phyloP scores from a whole-genome alignment of 2,888 invertebrate species.

The Dicycla oo region DNA sequence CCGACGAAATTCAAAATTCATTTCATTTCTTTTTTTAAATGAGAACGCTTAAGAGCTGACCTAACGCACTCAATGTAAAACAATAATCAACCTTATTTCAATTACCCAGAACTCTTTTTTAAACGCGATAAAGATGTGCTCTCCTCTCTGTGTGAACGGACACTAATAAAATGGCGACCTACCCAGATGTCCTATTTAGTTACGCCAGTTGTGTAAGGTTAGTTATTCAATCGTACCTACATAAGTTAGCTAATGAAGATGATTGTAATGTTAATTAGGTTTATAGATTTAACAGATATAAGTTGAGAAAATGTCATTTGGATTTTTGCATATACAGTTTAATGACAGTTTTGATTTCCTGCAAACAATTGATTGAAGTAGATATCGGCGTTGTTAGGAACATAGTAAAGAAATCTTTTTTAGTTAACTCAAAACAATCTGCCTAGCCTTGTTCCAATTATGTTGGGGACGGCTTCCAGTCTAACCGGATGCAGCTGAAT shows the following conservation, averaged over 20 bases:
- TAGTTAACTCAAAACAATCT: too few species aligned
- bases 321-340: background rate
- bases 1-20: too few species aligned
- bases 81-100: too few species aligned
- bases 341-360: background rate
- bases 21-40: too few species aligned
- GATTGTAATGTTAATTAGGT: conserved; percentile 26
- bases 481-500: too few species aligned
- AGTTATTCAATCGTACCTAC: conserved; percentile 19
- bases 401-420: background rate
- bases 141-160: too few species aligned
- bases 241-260: conserved; percentile 4
- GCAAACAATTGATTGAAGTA: background rate
- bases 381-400: background rate
- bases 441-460: too few species aligned
- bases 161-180: conserved; percentile 11
- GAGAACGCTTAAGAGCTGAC: too few species aligned
- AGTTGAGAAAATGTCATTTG: background rate
- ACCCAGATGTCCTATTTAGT: conserved; percentile 33
- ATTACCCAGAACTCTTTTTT: too few species aligned
- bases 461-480: too few species aligned
- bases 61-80: too few species aligned
- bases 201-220: conserved; percentile 47
- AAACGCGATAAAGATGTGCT: too few species aligned
- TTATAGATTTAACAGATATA: background rate